phyloP scores from a whole-genome alignment of 1,140 invertebrate species.

The Diorhabda sublineata region DNA sequence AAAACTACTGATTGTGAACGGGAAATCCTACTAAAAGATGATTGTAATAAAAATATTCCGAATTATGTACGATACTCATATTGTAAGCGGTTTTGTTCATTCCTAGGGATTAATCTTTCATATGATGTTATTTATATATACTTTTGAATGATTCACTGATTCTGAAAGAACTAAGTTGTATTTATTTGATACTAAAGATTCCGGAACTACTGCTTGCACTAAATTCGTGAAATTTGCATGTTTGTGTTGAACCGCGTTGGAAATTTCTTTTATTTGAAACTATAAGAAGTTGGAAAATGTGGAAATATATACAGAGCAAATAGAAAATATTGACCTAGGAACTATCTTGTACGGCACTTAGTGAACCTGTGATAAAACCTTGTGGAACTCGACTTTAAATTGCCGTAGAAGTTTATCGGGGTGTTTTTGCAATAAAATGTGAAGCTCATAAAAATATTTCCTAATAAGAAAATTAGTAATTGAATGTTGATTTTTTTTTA shows the following conservation, averaged over 20 bases:
- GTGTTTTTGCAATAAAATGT: constrained; percentile 27
- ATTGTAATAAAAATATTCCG: too few relatives aligned
- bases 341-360: constrained; percentile 12
- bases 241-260: not conserved
- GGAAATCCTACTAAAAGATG: too few relatives aligned
- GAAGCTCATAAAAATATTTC: constrained; percentile 15
- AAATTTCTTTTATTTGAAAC: not conserved
- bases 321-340: not conserved
- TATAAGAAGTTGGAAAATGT: not conserved
- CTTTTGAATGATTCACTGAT: too few relatives aligned
- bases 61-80: too few relatives aligned
- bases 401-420: constrained; percentile 13
- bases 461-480: constrained; percentile 9
- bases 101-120: too few relatives aligned
- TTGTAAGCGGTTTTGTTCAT: too few relatives aligned
- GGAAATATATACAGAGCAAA: too few relatives aligned
- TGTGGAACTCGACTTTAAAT: constrained; percentile 10
- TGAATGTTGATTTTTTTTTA: not conserved
- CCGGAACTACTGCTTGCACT: not conserved
- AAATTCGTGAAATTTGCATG: not conserved
- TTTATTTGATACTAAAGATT: not conserved
- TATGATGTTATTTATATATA: too few relatives aligned
- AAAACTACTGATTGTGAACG: too few relatives aligned
- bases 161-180: not conserved
- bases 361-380: constrained; percentile 21